phyloP scores from a whole-genome alignment of 2,888 invertebrate species.

The Heteromurus nitidus region DNA sequence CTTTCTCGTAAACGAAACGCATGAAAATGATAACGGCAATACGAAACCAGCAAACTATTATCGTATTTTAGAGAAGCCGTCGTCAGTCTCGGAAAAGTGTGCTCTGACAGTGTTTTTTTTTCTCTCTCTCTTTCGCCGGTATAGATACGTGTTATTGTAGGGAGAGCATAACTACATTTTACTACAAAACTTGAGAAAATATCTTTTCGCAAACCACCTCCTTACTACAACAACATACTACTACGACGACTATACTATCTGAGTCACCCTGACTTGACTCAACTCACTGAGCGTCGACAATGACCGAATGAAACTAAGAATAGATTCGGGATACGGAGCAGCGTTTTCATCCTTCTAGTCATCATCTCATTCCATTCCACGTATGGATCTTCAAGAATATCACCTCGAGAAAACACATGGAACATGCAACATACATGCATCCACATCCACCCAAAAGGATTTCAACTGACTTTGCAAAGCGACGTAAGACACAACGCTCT shows the following conservation, averaged over 20 bases:
- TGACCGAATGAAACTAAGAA: slow-evolving; percentile 67
- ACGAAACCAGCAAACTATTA: slow-evolving; percentile 41
- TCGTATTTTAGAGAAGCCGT: slow-evolving; percentile 42
- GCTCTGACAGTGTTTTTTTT: slow-evolving; percentile 37
- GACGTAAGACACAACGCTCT: neutral
- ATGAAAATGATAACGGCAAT: slow-evolving; percentile 7
- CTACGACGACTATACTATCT: slow-evolving; percentile 12
- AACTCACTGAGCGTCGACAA: slow-evolving; percentile 48
- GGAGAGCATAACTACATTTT: too few relatives aligned
- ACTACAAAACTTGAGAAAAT: too few relatives aligned
- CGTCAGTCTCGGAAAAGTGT: slow-evolving; percentile 40
- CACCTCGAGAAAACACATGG: slow-evolving; percentile 9
- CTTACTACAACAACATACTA: neutral
- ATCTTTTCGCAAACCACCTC: too few relatives aligned
- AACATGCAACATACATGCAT: slow-evolving; percentile 6
- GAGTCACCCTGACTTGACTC: slow-evolving; percentile 19
- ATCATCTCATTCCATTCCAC: slow-evolving; percentile 42
- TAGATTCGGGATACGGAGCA: slow-evolving; percentile 58
- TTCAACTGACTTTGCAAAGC: slow-evolving; percentile 20
- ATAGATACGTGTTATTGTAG: slow-evolving; percentile 2
- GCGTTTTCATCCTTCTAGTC: too few relatives aligned
- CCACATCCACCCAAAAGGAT: too few relatives aligned
- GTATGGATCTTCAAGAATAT: slow-evolving; percentile 33
- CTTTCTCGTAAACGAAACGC: neutral
- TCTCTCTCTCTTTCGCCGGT: slow-evolving; percentile 28